phyloP scores from a whole-genome alignment of 2,797 vertebrate genomes.

The Toxotes lorentzi region DNA sequence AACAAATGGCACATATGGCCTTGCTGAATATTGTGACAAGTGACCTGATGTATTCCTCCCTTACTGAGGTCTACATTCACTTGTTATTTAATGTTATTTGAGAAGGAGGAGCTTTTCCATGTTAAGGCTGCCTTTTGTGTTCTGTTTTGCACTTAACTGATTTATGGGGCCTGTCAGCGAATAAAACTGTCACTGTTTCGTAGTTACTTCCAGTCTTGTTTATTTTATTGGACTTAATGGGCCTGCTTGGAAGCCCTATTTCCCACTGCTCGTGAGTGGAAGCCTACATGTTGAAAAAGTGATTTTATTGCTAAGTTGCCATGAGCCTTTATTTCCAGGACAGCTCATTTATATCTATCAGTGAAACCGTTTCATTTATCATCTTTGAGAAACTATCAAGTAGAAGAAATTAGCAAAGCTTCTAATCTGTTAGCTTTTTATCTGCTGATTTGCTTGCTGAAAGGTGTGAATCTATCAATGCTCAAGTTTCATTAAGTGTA shows the following conservation, averaged over 20 bases:
- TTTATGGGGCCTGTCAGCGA: conserved; percentile 56
- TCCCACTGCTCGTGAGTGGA: conserved; percentile 43
- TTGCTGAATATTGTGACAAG: background rate
- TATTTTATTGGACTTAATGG: conserved; percentile 67
- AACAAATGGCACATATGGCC: conserved; percentile 33
- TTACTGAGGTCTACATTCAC: background rate
- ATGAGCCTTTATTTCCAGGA: conserved; percentile 53
- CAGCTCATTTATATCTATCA: conserved; percentile 60
- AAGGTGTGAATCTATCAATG: conserved; percentile 9
- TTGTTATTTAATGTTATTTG: conserved; percentile 1
- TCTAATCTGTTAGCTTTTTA: background rate
- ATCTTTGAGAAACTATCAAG: conserved; percentile 37
- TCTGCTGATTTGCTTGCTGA: conserved; percentile 11
- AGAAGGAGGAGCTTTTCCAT: background rate
- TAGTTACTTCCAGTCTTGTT: conserved; percentile 53
- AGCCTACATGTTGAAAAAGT: conserved; percentile 43
- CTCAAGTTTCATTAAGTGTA: conserved; percentile 1
- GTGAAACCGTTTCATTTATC: conserved; percentile 50
- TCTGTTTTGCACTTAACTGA: conserved; percentile 25
- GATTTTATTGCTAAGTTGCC: conserved; percentile 60
- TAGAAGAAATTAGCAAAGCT: conserved; percentile 18
- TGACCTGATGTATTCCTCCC: conserved; percentile 1
- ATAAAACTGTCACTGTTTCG: conserved; percentile 61
- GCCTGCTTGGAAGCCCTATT: conserved; percentile 40
- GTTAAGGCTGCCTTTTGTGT: conserved; percentile 12